These are phyloP conservation scores for Homalodisca vitripennis DNA, from an alignment of 1,140 invertebrate species.

Conservation along the genomic window DNA sequence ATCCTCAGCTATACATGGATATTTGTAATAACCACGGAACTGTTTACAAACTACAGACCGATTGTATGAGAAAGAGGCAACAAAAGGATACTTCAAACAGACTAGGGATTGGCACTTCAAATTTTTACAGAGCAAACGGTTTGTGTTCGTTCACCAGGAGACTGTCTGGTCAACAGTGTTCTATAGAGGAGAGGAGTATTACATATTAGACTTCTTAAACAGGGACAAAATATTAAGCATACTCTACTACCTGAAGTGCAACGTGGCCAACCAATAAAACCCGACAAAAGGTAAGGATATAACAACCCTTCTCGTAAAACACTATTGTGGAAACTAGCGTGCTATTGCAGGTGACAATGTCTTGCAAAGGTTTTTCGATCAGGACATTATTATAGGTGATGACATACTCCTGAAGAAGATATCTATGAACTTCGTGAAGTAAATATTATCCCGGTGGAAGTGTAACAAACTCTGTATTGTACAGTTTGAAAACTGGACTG, in stretches of 20 bases:
- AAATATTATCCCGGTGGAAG: background rate
- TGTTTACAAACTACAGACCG: background rate
- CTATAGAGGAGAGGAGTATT: background rate
- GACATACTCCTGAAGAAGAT: background rate
- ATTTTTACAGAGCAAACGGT: background rate
- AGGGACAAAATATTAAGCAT: background rate
- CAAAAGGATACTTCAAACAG: background rate
- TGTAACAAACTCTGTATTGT: background rate
- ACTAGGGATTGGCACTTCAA: slow-evolving; percentile 15
- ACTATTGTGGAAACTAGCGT: background rate
- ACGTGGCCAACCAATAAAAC: background rate
- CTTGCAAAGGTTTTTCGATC: slow-evolving; percentile 11
- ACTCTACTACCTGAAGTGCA: background rate
- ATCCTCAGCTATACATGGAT: background rate
- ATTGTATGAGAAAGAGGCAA: background rate
- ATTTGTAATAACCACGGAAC: background rate
- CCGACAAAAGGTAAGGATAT: slow-evolving; percentile 4
- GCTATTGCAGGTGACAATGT: background rate
- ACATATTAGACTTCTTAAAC: background rate
- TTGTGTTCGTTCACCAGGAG: background rate
- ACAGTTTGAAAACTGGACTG: background rate
- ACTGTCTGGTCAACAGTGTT: background rate
- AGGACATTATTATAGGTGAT: background rate
- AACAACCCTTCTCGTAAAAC: background rate
- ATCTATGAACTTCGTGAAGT: background rate